Evolutionary conservation across 2,797 vertebrate genomes (phyloP).

Genomic region (Manis crassicaudata): DNA sequence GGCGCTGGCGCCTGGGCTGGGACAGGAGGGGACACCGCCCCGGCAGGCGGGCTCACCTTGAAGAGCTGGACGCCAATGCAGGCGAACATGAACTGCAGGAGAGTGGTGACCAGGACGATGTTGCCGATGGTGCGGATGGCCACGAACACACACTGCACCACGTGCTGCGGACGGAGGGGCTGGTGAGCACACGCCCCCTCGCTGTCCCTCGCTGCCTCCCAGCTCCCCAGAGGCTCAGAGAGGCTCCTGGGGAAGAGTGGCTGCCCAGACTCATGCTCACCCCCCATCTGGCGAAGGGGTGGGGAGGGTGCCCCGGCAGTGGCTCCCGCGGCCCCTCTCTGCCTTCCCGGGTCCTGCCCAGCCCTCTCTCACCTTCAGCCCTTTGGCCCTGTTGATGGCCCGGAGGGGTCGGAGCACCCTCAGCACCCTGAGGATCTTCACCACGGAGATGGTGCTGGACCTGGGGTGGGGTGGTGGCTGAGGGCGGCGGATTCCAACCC

Average conservation of each 20-base stretch:
- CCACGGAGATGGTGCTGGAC: slow-evolving; percentile 97
- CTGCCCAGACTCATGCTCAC: accelerated
- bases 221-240: accelerated
- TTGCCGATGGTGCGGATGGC: slow-evolving; percentile 99
- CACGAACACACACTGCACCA: slow-evolving; percentile 98
- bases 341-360: accelerated
- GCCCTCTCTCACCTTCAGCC: slow-evolving; percentile 91
- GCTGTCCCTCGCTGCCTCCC: accelerated
- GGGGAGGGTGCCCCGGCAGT: accelerated
- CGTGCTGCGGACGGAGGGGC: slow-evolving; percentile 87
- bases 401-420: slow-evolving; percentile 96
- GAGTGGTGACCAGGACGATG: slow-evolving; percentile 95
- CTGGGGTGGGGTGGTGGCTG: slow-evolving; percentile 80
- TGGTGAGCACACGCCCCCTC: accelerated
- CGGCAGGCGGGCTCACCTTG: slow-evolving; percentile 87
- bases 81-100: slow-evolving; percentile 98
- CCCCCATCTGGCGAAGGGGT: accelerated
- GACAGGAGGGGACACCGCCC: accelerated
- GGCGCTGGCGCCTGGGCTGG: accelerated
- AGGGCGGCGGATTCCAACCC: not conserved
- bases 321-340: too few relatives aligned
- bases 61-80: slow-evolving; percentile 99
- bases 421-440: slow-evolving; percentile 98
- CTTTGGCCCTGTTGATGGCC: slow-evolving; percentile 98
- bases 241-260: accelerated